Evolutionary conservation across 2,888 invertebrate genomes (phyloP).

Genomic region (Standfussiana lucernea): DNA sequence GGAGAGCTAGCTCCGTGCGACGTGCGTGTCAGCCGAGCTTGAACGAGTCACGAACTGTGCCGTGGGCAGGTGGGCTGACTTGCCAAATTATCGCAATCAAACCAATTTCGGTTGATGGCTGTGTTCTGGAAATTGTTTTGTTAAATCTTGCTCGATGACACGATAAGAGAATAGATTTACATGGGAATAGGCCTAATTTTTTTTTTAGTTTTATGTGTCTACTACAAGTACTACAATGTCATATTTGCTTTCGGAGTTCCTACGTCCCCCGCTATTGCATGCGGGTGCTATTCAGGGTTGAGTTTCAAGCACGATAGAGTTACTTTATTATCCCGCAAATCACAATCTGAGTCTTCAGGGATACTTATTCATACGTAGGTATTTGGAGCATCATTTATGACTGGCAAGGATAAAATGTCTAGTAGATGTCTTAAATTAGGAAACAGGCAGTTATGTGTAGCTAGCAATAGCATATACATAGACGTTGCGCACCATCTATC

Average conservation of each 20-base stretch:
- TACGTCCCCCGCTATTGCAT: neutral
- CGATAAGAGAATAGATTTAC: slow-evolving; percentile 1
- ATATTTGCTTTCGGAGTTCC: neutral
- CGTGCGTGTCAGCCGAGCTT: slow-evolving; percentile 39
- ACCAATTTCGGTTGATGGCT: slow-evolving; percentile 33
- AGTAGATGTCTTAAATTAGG: too few species aligned
- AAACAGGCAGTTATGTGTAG: too few species aligned
- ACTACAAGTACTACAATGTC: neutral
- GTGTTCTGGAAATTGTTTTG: slow-evolving; percentile 10
- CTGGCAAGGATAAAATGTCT: too few species aligned
- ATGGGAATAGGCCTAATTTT: too few species aligned
- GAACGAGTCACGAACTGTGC: slow-evolving; percentile 41
- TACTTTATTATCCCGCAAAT: neutral
- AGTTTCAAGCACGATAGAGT: neutral
- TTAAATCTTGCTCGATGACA: slow-evolving; percentile 10
- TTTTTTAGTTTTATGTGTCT: too few species aligned
- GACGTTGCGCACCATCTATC: too few species aligned
- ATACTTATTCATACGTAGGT: too few species aligned
- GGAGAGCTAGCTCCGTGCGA: slow-evolving; percentile 5
- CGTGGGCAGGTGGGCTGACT: slow-evolving; percentile 26
- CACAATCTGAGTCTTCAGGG: too few species aligned
- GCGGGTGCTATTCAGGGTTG: neutral
- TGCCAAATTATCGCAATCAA: slow-evolving; percentile 56
- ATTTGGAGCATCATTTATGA: too few species aligned
- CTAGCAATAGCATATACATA: too few species aligned